Base-by-base conservation (phyloP, 2,797 vertebrate species). In the Gymnopithys bicolor region DNA sequence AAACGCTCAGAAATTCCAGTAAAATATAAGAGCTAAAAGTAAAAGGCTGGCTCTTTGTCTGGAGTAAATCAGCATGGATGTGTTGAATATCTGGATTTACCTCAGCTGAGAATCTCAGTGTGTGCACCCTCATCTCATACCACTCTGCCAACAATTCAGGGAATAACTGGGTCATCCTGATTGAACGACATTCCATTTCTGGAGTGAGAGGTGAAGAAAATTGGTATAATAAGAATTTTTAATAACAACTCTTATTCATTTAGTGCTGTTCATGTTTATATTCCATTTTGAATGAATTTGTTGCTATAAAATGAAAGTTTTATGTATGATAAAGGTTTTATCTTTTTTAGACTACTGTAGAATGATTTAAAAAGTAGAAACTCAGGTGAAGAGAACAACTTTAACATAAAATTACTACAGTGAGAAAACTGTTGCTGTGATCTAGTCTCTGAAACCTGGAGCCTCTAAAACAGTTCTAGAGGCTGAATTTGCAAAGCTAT, bases 11-110 rank as follows among this genome's bases (percentile, higher is more conserved):
- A 84, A 80, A 94, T 87, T 85, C 60, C 86, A 76, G 46, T 77
- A 67, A 85, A 90, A 64, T 46, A 49, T 56, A 49, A 86, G 87
- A 84, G 23, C 33, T 92, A 82, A 95, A 84, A 90, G 81, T 37
- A 84, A 33, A 13, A 70, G 39, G 3, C 39, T 58, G 62, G 8
- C 14, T 92, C 24, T 83, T 86, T 27, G 14, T 69, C 76, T 75
- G 21, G 53, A 70, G 35, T 35, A 93, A 89, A 84, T 78, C 74
- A 69, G 28, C 62, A 89, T 28, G 28, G 49, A 62, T 48, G 13
- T 46, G 39, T 68, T 59, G 39, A 92, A 80, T 64, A 39, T 30
- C 39, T 83, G 48, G 27, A 58, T 81, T 83, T 87, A 76, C 43
- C 32, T 85, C 51, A 73, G 58, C 27, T 63, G 62, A 78, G 43